These are phyloP conservation scores for Crotophaga sulcirostris DNA, from an alignment of 2,113 vertebrate species.

Conservation along the genomic window DNA sequence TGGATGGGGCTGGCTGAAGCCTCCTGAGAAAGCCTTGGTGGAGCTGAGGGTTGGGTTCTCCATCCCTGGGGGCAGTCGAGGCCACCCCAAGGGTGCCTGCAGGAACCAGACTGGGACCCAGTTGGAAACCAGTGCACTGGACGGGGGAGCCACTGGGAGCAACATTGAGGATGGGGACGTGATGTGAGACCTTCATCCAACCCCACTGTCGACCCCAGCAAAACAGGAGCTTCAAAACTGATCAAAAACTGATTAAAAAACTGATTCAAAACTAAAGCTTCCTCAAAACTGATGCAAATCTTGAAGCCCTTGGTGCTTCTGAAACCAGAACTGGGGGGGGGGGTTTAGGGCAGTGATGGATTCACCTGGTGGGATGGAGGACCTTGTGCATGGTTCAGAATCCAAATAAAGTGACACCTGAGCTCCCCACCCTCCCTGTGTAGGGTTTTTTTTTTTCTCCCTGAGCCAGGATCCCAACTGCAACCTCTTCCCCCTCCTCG, in stretches of 20 bases:
- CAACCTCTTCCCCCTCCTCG: fast-evolving
- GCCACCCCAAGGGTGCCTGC: no score
- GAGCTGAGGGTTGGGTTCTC: neutral
- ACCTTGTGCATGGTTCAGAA: fast-evolving
- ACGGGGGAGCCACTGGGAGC: neutral
- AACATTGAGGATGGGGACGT: no score
- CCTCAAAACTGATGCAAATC: neutral
- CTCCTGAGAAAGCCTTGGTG: neutral
- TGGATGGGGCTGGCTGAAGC: neutral
- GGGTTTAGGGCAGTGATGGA: neutral
- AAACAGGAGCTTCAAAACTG: neutral
- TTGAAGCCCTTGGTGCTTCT: neutral
- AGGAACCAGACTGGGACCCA: neutral
- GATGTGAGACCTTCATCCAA: neutral
- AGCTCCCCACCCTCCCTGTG: fast-evolving
- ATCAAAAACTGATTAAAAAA: no score
- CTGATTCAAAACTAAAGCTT: no score
- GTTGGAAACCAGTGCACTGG: neutral
- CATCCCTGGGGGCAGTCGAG: neutral
- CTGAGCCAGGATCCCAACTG: neutral
- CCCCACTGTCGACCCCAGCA: neutral
- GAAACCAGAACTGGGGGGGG: neutral
- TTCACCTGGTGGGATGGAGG: fast-evolving
- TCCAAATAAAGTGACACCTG: fast-evolving
- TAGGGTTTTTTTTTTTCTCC: neutral